A percentile compares a stretch with the other conserved stretches of the same genome.
Evolutionary conservation across 2,888 invertebrate species (phyloP).

Genomic region (Auanema freiburgensis): DNA sequence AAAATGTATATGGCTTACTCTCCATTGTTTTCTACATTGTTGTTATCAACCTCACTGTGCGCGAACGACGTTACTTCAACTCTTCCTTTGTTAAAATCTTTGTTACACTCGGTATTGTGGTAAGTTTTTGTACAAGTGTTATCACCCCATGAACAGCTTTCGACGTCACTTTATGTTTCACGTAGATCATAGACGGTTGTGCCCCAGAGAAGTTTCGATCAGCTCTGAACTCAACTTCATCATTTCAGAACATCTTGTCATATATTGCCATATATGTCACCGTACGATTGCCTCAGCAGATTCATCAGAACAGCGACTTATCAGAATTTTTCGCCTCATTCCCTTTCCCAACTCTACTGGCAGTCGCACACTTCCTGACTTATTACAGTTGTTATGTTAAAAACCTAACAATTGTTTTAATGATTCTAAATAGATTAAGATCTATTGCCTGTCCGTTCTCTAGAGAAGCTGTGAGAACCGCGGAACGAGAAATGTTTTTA

Average conservation of each 20-base stretch:
- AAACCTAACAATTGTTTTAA: slow-evolving; percentile 14
- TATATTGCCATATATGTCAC: slow-evolving; percentile 10
- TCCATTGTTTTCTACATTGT: slow-evolving; percentile 14
- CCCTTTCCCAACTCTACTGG: slow-evolving; percentile 8
- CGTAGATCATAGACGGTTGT: neutral
- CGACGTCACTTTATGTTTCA: neutral
- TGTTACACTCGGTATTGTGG: slow-evolving; percentile 17
- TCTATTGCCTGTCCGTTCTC: slow-evolving; percentile 20
- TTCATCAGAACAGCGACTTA: neutral
- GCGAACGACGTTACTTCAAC: slow-evolving; percentile 16
- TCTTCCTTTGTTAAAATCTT: slow-evolving; percentile 18
- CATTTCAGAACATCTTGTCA: slow-evolving; percentile 14
- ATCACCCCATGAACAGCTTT: no score
- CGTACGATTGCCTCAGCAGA: slow-evolving; percentile 10
- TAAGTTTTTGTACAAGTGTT: slow-evolving; percentile 7
- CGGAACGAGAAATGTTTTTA: neutral
- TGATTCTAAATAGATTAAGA: slow-evolving; percentile 16
- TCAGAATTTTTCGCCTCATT: slow-evolving; percentile 11
- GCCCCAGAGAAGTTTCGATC: neutral
- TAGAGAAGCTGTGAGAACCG: slow-evolving; percentile 14
- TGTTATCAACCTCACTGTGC: slow-evolving; percentile 10
- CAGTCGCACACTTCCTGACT: slow-evolving; percentile 8
- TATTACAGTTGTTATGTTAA: slow-evolving; percentile 17
- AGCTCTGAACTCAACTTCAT: neutral
- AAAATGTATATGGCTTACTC: slow-evolving; percentile 8